Conservation (phyloP, 2,113 vertebrate genomes). For the Embiotoca jacksoni region DNA sequence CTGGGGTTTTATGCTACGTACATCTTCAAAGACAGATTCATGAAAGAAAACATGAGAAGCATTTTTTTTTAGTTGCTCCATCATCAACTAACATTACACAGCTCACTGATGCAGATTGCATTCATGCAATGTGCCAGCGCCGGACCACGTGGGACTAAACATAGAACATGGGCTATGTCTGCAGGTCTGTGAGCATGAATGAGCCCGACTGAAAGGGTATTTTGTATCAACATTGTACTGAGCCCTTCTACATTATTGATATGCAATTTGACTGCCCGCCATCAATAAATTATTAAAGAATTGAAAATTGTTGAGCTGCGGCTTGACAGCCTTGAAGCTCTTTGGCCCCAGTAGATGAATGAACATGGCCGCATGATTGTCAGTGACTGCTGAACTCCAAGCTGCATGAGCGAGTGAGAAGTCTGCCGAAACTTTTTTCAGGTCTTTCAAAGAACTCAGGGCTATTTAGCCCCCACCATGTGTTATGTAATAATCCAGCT, state of each 20-base stretch:
- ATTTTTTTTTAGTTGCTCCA: slow-evolving; percentile 44
- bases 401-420: slow-evolving; percentile 34
- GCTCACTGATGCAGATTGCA: slow-evolving; percentile 64
- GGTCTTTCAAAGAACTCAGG: slow-evolving; percentile 41
- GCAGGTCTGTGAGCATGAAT: slow-evolving; percentile 75
- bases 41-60: slow-evolving; percentile 45
- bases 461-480: slow-evolving; percentile 23
- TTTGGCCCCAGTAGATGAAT: slow-evolving; percentile 53
- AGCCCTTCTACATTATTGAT: slow-evolving; percentile 82
- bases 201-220: slow-evolving; percentile 72
- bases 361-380: slow-evolving; percentile 29
- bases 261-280: slow-evolving; percentile 78
- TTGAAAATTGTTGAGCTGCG: slow-evolving; percentile 77
- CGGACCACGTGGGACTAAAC: slow-evolving; percentile 69
- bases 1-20: slow-evolving; percentile 20
- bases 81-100: slow-evolving; percentile 59
- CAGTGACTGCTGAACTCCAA: slow-evolving; percentile 54
- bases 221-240: slow-evolving; percentile 81
- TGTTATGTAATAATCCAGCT: slow-evolving; percentile 70
- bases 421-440: slow-evolving; percentile 20
- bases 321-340: slow-evolving; percentile 59
- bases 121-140: slow-evolving; percentile 57
- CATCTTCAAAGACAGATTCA: slow-evolving; percentile 53
- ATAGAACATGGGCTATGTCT: slow-evolving; percentile 64
- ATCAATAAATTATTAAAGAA: slow-evolving; percentile 82